These are phyloP conservation scores for Sminthurides aquaticus DNA, from an alignment of 2,888 invertebrate species.

Conservation along the genomic window DNA sequence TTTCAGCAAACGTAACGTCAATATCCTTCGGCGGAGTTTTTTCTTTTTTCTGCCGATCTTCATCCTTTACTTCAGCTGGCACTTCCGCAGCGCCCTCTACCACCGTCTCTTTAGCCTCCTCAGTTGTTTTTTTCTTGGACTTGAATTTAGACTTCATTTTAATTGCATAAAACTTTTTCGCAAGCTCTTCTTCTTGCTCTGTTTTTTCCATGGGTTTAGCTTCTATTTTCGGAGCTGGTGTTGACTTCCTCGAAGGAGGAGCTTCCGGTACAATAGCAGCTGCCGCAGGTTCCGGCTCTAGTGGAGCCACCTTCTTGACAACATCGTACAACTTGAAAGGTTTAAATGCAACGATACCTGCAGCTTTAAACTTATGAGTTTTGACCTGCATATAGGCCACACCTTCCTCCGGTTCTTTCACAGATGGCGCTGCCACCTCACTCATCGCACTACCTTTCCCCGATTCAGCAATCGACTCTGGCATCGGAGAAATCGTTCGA, in stretches of 20 bases:
- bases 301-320: not conserved
- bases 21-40: not conserved
- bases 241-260: not conserved
- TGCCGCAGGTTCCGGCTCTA: not conserved
- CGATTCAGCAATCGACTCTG: not conserved
- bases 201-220: not conserved
- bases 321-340: not conserved
- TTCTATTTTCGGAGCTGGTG: not conserved
- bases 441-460: not conserved
- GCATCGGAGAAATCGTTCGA: not conserved
- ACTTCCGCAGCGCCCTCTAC: not conserved
- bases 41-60: not conserved
- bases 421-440: not conserved
- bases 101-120: no score
- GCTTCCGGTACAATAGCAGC: not conserved
- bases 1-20: not conserved
- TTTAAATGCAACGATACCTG: not conserved
- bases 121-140: not conserved
- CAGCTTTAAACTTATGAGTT: not conserved
- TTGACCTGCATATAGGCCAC: not conserved
- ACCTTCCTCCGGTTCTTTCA: not conserved
- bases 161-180: not conserved
- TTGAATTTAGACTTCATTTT: not conserved
- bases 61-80: not conserved
- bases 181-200: not conserved